Evolutionary conservation across 2,888 invertebrate genomes (phyloP).

Genomic region (Rhopalosiphum nymphaeae): DNA sequence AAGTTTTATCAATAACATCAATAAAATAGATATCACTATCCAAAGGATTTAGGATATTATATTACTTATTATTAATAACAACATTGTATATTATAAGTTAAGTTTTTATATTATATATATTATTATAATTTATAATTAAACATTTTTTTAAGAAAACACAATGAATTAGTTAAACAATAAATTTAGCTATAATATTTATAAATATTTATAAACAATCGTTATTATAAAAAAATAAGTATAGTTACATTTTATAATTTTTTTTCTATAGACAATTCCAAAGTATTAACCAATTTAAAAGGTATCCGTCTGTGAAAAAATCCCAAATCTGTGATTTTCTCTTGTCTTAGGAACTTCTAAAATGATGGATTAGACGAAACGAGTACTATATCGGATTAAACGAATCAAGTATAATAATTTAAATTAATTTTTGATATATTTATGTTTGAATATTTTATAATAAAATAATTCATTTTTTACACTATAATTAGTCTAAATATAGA

Average conservation of each 20-base stretch:
- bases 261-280: neutral
- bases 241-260: neutral
- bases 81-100: too few species aligned
- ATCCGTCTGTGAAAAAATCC: neutral
- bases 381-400: neutral
- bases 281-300: neutral
- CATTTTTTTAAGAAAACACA: neutral
- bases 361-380: neutral
- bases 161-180: too few species aligned
- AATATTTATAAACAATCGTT: neutral
- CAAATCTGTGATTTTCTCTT: neutral
- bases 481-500: too few species aligned
- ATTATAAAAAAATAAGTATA: too few species aligned
- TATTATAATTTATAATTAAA: too few species aligned
- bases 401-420: neutral
- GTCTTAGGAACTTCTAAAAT: neutral
- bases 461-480: neutral
- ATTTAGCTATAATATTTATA: too few species aligned
- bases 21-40: too few species aligned
- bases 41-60: too few species aligned
- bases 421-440: neutral
- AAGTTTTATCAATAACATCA: too few species aligned
- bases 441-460: neutral
- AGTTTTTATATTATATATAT: too few species aligned
- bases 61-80: too few species aligned